Percentiles rank a stretch among this genome's conserved stretches.
Conservation (phyloP, 2,888 invertebrate genomes). For the Zele albiditarsus region DNA sequence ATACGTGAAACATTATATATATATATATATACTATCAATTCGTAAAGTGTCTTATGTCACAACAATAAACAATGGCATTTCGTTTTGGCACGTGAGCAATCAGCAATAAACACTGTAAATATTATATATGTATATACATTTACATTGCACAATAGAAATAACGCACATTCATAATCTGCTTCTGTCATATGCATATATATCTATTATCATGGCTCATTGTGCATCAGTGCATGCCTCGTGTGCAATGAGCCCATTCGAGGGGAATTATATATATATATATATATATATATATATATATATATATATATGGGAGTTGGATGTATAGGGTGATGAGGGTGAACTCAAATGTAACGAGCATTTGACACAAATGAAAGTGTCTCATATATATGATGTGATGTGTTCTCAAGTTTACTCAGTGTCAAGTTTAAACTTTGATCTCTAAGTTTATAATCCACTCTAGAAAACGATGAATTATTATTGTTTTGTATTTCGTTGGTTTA, state of each 20-base stretch:
- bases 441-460: not conserved
- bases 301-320: conserved; percentile 11
- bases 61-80: conserved; percentile 8
- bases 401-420: conserved; percentile 41
- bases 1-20: not conserved
- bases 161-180: conserved; percentile 25
- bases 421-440: conserved; percentile 38
- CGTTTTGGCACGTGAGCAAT: conserved; percentile 15
- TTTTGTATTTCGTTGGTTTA: not conserved
- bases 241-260: conserved; percentile 24
- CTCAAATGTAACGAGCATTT: conserved; percentile 4
- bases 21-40: not conserved
- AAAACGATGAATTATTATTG: conserved; percentile 5
- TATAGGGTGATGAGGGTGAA: conserved; percentile 28
- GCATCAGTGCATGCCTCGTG: conserved; percentile 28
- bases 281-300: not conserved
- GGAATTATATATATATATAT: conserved; percentile 9
- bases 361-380: conserved; percentile 4
- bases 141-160: conserved; percentile 23
- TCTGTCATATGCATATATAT: conserved; percentile 18
- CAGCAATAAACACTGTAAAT: not conserved
- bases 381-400: not conserved
- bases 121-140: not conserved
- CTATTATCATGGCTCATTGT: conserved; percentile 15
- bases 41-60: conserved; percentile 25